Conservation (phyloP, 2,113 vertebrate species). For the Leucopternis melanops region DNA sequence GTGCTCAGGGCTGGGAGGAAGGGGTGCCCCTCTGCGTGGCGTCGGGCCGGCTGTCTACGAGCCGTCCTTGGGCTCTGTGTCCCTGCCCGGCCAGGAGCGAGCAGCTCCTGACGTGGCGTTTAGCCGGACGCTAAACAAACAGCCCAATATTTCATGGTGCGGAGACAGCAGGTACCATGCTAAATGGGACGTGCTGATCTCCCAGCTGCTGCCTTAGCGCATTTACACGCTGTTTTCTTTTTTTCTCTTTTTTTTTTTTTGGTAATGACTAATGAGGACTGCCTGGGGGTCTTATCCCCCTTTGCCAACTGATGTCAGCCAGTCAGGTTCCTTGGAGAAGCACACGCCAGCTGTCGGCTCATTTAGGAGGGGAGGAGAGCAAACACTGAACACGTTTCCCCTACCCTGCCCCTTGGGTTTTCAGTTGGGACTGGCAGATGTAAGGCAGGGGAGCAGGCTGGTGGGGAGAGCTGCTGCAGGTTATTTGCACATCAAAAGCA, state of each 20-base stretch:
- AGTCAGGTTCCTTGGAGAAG: background rate
- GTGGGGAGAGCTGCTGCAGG: background rate
- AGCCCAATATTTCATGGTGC: background rate
- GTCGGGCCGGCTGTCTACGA: accelerated
- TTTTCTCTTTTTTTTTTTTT: background rate
- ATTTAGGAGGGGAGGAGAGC: background rate
- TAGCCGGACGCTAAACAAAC: background rate
- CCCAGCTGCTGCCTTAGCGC: conserved; percentile 22
- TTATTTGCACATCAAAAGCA: conserved; percentile 55
- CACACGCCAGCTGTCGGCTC: conserved; percentile 44
- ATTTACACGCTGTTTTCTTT: background rate
- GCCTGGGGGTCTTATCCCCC: conserved; percentile 14
- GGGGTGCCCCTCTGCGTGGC: background rate
- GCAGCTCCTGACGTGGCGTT: background rate
- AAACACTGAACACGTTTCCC: background rate
- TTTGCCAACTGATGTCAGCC: background rate
- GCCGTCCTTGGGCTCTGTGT: background rate
- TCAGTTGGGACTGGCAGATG: conserved; percentile 20
- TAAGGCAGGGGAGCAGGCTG: background rate
- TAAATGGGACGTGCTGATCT: background rate
- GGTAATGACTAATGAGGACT: conserved; percentile 18
- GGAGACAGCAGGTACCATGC: conserved; percentile 9
- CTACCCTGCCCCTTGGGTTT: background rate
- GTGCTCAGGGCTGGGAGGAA: accelerated
- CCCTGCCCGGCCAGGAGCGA: background rate